Evolutionary conservation across 2,797 vertebrate genomes (phyloP).

Genomic region (Hippoglossus hippoglossus): DNA sequence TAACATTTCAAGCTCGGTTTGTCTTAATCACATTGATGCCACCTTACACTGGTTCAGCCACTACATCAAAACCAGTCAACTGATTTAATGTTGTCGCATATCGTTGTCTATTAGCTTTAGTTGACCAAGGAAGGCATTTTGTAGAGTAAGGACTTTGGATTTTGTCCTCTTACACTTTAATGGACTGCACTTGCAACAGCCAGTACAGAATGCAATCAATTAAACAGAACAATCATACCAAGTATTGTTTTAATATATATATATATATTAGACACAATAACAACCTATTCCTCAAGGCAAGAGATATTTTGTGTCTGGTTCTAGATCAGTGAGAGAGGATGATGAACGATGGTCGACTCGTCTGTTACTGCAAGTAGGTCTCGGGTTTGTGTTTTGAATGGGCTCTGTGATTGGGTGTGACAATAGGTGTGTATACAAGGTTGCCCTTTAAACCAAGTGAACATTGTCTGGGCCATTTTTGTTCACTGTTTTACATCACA

Average conservation of each 20-base stretch:
- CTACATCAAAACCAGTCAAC: not conserved
- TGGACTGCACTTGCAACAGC: too few species aligned
- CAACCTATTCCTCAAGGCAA: not conserved
- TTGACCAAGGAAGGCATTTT: not conserved
- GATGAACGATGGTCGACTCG: constrained; percentile 15
- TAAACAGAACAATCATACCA: not conserved
- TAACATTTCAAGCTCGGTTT: not conserved
- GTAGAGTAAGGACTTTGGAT: not conserved
- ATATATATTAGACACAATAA: not conserved
- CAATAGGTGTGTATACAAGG: not conserved
- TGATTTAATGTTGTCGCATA: not conserved
- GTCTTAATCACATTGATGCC: not conserved
- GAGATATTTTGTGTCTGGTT: too few species aligned
- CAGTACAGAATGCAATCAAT: not conserved
- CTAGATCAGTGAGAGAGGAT: constrained; percentile 6
- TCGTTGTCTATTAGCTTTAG: not conserved
- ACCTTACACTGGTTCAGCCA: too few species aligned
- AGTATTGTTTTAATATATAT: not conserved
- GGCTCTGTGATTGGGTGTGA: not conserved
- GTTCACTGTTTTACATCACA: constrained; percentile 1
- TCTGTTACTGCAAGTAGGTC: constrained; percentile 11
- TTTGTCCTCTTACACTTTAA: not conserved
- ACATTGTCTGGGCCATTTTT: constrained; percentile 1
- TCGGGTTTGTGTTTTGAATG: constrained; percentile 9
- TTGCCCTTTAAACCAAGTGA: constrained; percentile 18